These are phyloP conservation scores for Drosophila biarmipes DNA, from an alignment of 1,140 invertebrate genomes.

Conservation along the genomic window DNA sequence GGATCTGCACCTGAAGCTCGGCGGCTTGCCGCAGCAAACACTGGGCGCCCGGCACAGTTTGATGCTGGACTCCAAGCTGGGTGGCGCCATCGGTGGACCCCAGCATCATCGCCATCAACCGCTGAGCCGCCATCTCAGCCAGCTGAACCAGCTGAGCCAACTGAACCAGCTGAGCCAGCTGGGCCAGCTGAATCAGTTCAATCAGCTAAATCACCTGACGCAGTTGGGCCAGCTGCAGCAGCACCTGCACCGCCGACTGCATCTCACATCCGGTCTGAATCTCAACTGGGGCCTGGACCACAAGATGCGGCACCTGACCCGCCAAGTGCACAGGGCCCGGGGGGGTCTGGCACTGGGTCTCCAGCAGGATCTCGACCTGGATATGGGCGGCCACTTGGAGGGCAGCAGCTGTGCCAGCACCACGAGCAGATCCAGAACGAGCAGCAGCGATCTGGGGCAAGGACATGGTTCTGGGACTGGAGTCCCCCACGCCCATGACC, in stretches of 20 bases:
- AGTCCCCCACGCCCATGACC: conserved; percentile 14
- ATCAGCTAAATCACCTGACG: conserved; percentile 1
- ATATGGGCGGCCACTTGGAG: background rate
- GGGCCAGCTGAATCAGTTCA: background rate
- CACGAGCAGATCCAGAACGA: background rate
- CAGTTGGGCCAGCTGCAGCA: conserved; percentile 18
- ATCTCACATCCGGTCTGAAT: background rate
- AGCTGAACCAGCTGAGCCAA: conserved; percentile 1
- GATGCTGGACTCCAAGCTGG: conserved; percentile 1
- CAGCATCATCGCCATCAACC: conserved; percentile 5
- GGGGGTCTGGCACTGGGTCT: conserved; percentile 2
- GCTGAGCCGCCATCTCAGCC: conserved; percentile 2
- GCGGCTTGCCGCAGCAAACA: background rate
- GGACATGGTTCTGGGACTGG: conserved; percentile 15
- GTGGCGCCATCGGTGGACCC: background rate
- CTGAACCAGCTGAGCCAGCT: conserved; percentile 3
- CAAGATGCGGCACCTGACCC: background rate
- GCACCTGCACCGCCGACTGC: background rate
- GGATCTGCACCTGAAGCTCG: background rate
- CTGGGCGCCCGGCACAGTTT: background rate
- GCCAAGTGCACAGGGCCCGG: background rate
- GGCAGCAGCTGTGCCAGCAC: background rate
- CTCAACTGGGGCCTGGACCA: conserved; percentile 10
- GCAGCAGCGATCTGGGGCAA: conserved; percentile 12
- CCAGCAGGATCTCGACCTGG: conserved; percentile 1